Percentiles rank a stretch among this genome's conserved stretches.
Conservation (phyloP, 2,888 invertebrate species). For the Coleophora deauratella region DNA sequence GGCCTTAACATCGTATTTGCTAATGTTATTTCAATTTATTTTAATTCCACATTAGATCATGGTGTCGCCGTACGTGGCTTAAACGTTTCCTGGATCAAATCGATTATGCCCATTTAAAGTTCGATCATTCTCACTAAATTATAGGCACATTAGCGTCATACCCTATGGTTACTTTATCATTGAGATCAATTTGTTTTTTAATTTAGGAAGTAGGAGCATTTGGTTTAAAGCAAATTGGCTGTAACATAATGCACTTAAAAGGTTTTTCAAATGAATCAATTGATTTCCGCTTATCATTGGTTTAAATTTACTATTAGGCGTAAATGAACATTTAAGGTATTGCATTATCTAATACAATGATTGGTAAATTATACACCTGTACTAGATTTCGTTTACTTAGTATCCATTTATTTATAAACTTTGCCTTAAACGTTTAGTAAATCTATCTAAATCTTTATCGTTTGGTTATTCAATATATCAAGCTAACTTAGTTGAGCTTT, state of each 20-base stretch:
- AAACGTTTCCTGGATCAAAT: not conserved
- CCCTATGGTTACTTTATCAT: conserved; percentile 20
- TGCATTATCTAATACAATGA: not conserved
- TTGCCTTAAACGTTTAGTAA: too few species aligned
- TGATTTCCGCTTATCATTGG: conserved; percentile 36
- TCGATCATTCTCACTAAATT: conserved; percentile 27
- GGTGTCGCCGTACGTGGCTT: not conserved
- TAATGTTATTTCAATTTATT: too few species aligned
- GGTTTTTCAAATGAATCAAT: conserved; percentile 14
- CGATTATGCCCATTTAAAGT: not conserved
- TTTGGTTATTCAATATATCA: too few species aligned
- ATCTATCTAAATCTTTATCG: too few species aligned
- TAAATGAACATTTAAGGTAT: too few species aligned
- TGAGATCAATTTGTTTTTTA: conserved; percentile 22
- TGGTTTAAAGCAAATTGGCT: conserved; percentile 15
- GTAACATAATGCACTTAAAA: conserved; percentile 19
- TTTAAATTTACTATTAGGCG: conserved; percentile 25
- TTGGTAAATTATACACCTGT: too few species aligned
- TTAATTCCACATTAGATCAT: not conserved
- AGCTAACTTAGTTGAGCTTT: too few species aligned
- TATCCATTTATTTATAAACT: too few species aligned
- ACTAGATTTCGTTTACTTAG: too few species aligned
- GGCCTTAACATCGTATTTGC: too few species aligned
- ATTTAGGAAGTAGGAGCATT: conserved; percentile 21
- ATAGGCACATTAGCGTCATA: conserved; percentile 26